Conservation (phyloP, 2,888 invertebrate genomes). For the Criorhina ranunculi region DNA sequence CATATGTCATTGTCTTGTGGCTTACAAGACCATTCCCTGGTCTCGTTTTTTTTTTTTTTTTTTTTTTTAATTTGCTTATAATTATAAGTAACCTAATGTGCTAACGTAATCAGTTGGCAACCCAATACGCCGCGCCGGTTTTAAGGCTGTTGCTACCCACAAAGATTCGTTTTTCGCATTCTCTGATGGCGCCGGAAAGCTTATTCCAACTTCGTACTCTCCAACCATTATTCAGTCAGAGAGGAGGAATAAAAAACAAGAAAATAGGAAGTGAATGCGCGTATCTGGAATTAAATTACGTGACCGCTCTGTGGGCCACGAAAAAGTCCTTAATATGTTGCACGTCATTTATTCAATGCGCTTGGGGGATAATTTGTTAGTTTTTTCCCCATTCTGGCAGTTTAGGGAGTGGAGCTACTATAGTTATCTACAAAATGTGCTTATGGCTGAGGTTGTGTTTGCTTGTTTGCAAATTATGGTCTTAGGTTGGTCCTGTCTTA, state of each 20-base stretch:
- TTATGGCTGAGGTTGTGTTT: constrained; percentile 10
- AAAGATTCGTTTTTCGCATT: constrained; percentile 37
- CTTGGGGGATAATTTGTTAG: constrained; percentile 59
- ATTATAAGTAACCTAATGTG: constrained; percentile 26
- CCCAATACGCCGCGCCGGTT: not conserved
- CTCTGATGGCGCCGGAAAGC: constrained; percentile 1
- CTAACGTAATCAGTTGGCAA: not conserved
- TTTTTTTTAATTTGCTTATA: constrained; percentile 52
- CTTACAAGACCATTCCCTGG: constrained; percentile 12
- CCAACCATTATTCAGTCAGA: constrained; percentile 19
- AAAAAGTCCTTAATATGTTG: constrained; percentile 13
- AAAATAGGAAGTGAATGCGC: not conserved
- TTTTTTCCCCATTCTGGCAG: not conserved
- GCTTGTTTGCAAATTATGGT: not conserved
- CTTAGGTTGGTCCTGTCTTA: not conserved
- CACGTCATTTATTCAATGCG: constrained; percentile 57
- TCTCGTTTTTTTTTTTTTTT: no score
- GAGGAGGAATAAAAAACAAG: not conserved
- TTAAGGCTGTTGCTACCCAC: not conserved
- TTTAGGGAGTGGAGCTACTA: not conserved
- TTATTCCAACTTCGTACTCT: not conserved
- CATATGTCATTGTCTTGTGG: constrained; percentile 1
- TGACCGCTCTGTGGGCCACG: constrained; percentile 29
- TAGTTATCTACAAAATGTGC: not conserved
- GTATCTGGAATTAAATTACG: constrained; percentile 45